Evolutionary conservation across 1,140 invertebrate genomes (phyloP).

Genomic region (Nymphalis io): DNA sequence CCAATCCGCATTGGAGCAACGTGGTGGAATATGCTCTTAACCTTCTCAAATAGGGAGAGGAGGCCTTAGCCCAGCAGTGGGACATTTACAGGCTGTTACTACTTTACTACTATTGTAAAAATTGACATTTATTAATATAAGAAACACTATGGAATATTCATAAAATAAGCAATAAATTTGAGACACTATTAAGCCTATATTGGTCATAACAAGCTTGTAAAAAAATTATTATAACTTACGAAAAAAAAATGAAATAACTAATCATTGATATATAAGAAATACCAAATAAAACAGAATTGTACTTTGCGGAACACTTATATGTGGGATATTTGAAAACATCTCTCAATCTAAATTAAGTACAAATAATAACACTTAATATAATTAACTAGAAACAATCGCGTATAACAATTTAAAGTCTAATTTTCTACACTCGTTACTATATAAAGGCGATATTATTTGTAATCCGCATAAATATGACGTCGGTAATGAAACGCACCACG

Average conservation of each 20-base stretch:
- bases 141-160: too few relatives aligned
- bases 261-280: background rate
- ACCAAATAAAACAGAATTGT: background rate
- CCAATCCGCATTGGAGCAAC: constrained; percentile 28
- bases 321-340: background rate
- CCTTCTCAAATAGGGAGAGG: too few relatives aligned
- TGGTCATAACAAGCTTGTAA: too few relatives aligned
- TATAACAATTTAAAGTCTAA: constrained; percentile 7
- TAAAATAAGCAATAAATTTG: too few relatives aligned
- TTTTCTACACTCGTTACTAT: constrained; percentile 9
- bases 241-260: background rate
- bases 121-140: too few relatives aligned
- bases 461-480: constrained; percentile 26
- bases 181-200: too few relatives aligned
- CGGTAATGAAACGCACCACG: constrained; percentile 28
- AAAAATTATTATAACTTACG: background rate
- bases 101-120: too few relatives aligned
- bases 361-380: background rate
- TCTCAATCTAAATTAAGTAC: background rate
- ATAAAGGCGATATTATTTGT: constrained; percentile 13
- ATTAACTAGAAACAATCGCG: constrained; percentile 4
- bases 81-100: too few relatives aligned
- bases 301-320: background rate
- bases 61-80: too few relatives aligned
- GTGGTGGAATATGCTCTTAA: too few relatives aligned